Conservation (phyloP, 2,113 vertebrate genomes). For the Rhinichthys klamathensis region DNA sequence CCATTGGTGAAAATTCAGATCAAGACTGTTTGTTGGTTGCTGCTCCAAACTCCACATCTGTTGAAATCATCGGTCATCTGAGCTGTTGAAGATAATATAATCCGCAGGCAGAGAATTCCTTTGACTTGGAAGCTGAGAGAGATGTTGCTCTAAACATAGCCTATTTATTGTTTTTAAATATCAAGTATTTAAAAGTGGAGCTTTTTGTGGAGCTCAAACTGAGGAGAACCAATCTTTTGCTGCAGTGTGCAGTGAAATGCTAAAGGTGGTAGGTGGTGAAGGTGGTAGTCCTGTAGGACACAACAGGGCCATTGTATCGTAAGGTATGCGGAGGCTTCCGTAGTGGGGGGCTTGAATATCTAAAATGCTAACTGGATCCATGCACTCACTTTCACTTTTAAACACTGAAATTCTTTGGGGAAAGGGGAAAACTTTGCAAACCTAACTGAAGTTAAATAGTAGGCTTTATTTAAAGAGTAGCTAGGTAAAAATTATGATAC, state of each 20-base stretch:
- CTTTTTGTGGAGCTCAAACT: not conserved
- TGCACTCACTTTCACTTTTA: not conserved
- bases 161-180: not conserved
- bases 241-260: conserved; percentile 16
- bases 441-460: not conserved
- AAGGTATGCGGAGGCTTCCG: conserved; percentile 47
- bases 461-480: not conserved
- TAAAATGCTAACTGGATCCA: conserved; percentile 27
- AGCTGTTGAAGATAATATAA: not conserved
- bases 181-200: not conserved
- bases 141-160: not conserved
- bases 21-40: not conserved
- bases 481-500: not conserved
- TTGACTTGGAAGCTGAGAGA: conserved; percentile 5
- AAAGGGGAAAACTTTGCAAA: not conserved
- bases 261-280: conserved; percentile 30
- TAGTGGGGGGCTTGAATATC: conserved; percentile 38
- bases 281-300: conserved; percentile 42
- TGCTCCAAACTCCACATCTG: not conserved
- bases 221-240: not conserved
- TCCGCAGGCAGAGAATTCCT: not conserved
- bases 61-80: not conserved
- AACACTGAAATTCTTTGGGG: not conserved
- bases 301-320: conserved; percentile 51
- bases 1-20: not conserved